A percentile compares a stretch with the other conserved stretches of the same genome.
Evolutionary conservation across 2,113 vertebrate genomes (phyloP).

Genomic region (Festucalex cinctus): DNA sequence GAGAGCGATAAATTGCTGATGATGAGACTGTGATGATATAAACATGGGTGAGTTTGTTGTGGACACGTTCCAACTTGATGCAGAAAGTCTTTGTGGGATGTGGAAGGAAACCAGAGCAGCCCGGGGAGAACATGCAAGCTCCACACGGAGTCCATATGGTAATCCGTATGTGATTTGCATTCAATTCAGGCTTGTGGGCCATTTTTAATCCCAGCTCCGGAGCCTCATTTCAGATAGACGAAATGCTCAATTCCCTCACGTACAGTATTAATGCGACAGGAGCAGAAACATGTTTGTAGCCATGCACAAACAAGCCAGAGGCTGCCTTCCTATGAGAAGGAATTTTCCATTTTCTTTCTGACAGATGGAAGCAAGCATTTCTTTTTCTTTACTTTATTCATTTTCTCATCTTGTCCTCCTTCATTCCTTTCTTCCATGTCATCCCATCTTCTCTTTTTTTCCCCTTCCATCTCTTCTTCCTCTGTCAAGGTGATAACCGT

Average conservation of each 20-base stretch:
- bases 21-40: background rate
- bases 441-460: background rate
- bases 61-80: background rate
- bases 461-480: background rate
- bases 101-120: background rate
- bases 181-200: background rate
- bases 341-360: constrained; percentile 7
- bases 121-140: background rate
- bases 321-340: background rate
- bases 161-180: background rate
- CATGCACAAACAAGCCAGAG: constrained; percentile 1
- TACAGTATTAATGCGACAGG: background rate
- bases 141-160: background rate
- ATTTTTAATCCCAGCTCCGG: background rate
- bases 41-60: background rate
- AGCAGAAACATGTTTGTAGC: background rate
- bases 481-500: constrained; percentile 7
- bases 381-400: constrained; percentile 1
- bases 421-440: background rate
- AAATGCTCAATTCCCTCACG: background rate
- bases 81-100: background rate
- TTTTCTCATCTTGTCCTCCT: background rate
- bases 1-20: background rate
- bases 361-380: background rate
- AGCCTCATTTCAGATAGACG: background rate